Base-by-base conservation (phyloP, 2,888 invertebrate species). In the Oeneis ivallda region DNA sequence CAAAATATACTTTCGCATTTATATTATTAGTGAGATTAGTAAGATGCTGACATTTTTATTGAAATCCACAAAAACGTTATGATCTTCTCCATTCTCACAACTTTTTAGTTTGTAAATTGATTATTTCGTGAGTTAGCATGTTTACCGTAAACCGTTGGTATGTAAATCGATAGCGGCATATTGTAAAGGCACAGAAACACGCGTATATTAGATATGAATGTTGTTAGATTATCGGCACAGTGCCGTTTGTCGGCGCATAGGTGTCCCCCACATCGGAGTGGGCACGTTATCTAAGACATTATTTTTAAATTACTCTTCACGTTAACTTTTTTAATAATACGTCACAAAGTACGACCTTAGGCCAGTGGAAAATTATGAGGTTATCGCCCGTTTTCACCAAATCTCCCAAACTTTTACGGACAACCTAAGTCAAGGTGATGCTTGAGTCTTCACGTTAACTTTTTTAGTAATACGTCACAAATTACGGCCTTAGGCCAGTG, bases 141-240 rank as follows among this genome's bases (percentile, higher is more conserved):
- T n/a, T 56, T 9, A 19, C 39, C 13, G 81, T 80, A 77, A 79
- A 82, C 82, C 79, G 76, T 80, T 81, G 80, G 61, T 82, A 79
- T 84, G 83, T 84, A 80, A 80, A 77, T 78, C 78, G 91, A 92
- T 91, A 92, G 91, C 91, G 91, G 91, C 80, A 76, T 80, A 79
- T 78, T 80, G 81, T 79, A 86, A 91, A 89, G 86, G 84, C 78
- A 76, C 79, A 79, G 85, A 82, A 89, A 90, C 91, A 91, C 79
- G 87, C 80, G 85, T 89, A 87, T 86, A 85, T 85, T 82, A 82
- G 89, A 90, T 90, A 89, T 84, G 83, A 84, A 85, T 84, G 83
- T 87, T 85, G 81, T 84, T 81, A 76, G 86, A 86, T 87, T 86
- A 86, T 85, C 81, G 78, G 76, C 78, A 78, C 79, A 81, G 79